Conservation (phyloP, 2,113 vertebrate species). For the Mobula birostris region DNA sequence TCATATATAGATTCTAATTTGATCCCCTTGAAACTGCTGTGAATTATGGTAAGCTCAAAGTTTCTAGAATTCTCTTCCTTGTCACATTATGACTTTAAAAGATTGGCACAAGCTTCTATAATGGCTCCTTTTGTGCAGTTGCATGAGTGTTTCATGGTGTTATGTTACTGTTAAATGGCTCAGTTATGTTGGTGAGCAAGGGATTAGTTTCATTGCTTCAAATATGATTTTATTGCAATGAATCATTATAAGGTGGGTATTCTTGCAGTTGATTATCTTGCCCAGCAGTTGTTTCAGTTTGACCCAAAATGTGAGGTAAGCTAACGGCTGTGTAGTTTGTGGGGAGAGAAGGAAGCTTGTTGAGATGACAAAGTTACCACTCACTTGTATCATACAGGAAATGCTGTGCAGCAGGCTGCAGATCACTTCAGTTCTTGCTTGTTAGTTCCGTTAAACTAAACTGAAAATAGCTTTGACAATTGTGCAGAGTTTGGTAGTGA, state of each 20-base stretch:
- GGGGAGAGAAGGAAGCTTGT: not conserved
- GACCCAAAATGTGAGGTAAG: slow-evolving; percentile 9
- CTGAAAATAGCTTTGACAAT: not conserved
- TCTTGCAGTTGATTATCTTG: not conserved
- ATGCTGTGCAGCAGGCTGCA: slow-evolving; percentile 11
- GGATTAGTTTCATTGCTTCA: not conserved
- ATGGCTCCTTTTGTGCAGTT: not conserved
- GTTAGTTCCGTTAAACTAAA: slow-evolving; percentile 4
- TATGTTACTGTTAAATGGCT: not conserved
- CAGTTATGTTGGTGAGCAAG: not conserved
- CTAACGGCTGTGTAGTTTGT: not conserved
- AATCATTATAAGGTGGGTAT: not conserved
- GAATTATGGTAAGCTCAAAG: not conserved
- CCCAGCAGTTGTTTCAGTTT: not conserved
- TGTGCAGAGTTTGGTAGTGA: not conserved
- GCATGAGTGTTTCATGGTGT: not conserved
- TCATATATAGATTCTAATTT: not conserved
- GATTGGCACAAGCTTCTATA: not conserved
- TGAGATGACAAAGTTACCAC: slow-evolving; percentile 13
- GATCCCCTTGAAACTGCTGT: not conserved
- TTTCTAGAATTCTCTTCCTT: not conserved
- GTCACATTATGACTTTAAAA: not conserved
- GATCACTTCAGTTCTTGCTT: not conserved
- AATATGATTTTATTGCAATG: not conserved
- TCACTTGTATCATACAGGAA: slow-evolving; percentile 25